Evolutionary conservation across 2,888 invertebrate genomes (phyloP), one percentile per base, ranked within the genome.

Genomic region (Bombylius major): DNA sequence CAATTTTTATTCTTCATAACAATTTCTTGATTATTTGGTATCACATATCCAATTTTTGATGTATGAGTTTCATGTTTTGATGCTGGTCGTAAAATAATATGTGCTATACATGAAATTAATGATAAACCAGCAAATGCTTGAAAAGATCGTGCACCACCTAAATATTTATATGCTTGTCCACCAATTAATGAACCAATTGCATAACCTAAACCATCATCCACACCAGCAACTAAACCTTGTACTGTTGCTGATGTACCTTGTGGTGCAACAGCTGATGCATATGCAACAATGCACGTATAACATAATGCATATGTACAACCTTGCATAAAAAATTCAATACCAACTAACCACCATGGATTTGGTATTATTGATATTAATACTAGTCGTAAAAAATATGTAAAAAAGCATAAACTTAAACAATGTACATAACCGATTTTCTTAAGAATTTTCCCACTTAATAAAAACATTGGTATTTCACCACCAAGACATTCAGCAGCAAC

Each of bases 281-380:
- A 85, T 0, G 81, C 82, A 23, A 90, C 89, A 59, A 91, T 87
- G 0, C 86, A 85, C 0, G 89, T 82, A 67, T 92, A 92, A 64
- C 87, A 87, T 0, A 92, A 75, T 0, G 92, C 93, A 71, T 92
- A 94, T 0, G 90, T 88, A 0, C 92, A 85, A 0, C 93, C 92
- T 70, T 89, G 89, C 78, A 89, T 82, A 54, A 89, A 70, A 1
- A 86, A 75, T 76, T 94, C 94, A 5, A 92, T 80, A 1, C 82
- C 81, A 1, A 94, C 77, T 3, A 89, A 78, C 77, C 85, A 87
- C 91, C 92, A 92, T 0, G 92, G 89, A 63, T 84, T 82, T 32
- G 82, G 78, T 57, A 88, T 83, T 58, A 89, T 67, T 0, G 92
- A 88, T 61, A 93, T 87, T 12, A 87, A 75, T 5, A 81, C 79